These are phyloP conservation scores for Trisateles emortualis DNA, from an alignment of 2,888 invertebrate species.

Conservation along the genomic window DNA sequence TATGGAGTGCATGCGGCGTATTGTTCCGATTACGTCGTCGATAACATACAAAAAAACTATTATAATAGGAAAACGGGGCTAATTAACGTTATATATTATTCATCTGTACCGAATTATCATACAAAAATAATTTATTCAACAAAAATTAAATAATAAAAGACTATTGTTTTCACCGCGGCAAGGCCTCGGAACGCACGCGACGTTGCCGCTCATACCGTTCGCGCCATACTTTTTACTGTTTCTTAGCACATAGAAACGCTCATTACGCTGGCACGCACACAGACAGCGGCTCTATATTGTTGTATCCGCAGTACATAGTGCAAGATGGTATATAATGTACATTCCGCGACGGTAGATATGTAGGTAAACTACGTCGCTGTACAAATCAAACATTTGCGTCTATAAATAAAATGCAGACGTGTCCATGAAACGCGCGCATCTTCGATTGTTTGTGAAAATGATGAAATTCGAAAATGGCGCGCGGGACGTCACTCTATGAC, in stretches of 20 bases:
- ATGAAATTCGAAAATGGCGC: conserved; percentile 54
- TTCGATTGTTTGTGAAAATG: conserved; percentile 49
- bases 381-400: conserved; percentile 81
- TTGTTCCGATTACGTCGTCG: conserved; percentile 22
- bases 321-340: conserved; percentile 81
- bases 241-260: conserved; percentile 86
- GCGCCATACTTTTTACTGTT: conserved; percentile 88
- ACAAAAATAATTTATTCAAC: conserved; percentile 62
- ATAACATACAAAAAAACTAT: conserved; percentile 21
- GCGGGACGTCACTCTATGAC: conserved; percentile 41
- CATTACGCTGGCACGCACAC: conserved; percentile 79
- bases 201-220: conserved; percentile 82
- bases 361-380: conserved; percentile 80
- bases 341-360: conserved; percentile 82
- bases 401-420: conserved; percentile 78
- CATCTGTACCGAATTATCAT: conserved; percentile 32
- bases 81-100: conserved; percentile 36
- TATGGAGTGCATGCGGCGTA: conserved; percentile 27
- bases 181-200: conserved; percentile 78
- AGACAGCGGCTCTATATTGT: conserved; percentile 73
- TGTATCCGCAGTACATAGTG: conserved; percentile 79
- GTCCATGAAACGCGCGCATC: conserved; percentile 71
- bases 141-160: conserved; percentile 63
- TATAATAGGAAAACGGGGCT: conserved; percentile 10
- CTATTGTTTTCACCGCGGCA: conserved; percentile 83